These are phyloP conservation scores for Colostygia pectinataria DNA, from an alignment of 2,888 invertebrate genomes.

Conservation along the genomic window DNA sequence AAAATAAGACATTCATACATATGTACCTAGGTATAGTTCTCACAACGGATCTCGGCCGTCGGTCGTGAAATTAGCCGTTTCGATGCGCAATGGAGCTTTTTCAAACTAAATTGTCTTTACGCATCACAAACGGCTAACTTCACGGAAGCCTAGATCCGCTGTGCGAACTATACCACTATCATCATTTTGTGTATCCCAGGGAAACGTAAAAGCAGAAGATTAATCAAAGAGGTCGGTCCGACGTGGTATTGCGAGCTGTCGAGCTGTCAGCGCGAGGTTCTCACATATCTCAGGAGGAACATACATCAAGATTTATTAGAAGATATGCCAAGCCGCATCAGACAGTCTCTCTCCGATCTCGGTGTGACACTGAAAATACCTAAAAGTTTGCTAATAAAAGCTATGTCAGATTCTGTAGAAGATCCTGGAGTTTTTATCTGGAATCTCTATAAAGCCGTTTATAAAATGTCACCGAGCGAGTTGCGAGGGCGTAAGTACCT, in stretches of 20 bases:
- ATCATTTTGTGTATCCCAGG: no score
- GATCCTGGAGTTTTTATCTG: constrained; percentile 75
- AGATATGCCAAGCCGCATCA: constrained; percentile 58
- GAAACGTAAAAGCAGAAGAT: constrained; percentile 46
- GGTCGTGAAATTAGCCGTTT: no score
- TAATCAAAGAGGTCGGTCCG: constrained; percentile 60
- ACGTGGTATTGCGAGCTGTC: constrained; percentile 69
- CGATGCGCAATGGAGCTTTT: no score
- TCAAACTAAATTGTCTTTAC: no score
- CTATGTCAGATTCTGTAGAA: constrained; percentile 55
- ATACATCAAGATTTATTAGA: constrained; percentile 72
- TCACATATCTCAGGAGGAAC: constrained; percentile 48
- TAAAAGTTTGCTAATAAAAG: constrained; percentile 51
- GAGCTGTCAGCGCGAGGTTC: constrained; percentile 52
- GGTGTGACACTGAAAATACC: constrained; percentile 60
- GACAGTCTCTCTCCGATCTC: constrained; percentile 55
- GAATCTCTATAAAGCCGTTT: constrained; percentile 62
- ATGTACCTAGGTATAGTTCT: no score
- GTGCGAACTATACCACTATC: no score
- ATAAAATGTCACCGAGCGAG: constrained; percentile 60
- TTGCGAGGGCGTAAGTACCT: constrained; percentile 48
- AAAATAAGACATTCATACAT: no score
- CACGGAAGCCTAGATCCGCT: no score
- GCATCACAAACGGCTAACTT: no score
- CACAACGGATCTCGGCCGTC: no score